Conservation (phyloP, 1,140 invertebrate genomes). For the Leptestheria dahalacensis region DNA sequence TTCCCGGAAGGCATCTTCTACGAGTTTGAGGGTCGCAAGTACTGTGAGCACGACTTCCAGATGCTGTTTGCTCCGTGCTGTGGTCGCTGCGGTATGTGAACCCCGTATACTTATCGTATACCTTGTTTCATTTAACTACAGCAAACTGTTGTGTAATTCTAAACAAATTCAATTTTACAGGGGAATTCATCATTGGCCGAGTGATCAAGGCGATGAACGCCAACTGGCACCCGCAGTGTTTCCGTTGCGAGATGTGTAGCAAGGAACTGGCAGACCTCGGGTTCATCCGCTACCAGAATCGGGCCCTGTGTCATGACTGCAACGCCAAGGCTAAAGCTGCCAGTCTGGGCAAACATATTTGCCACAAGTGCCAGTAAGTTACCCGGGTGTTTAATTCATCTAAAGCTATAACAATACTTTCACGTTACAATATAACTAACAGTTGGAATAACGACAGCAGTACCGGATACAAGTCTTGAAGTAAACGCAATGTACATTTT, state of each 20-base stretch:
- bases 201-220: constrained; percentile 99
- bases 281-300: constrained; percentile 84
- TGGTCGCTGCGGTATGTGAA: constrained; percentile 73
- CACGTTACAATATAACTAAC: too few relatives aligned
- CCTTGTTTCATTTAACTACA: constrained; percentile 10
- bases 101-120: constrained; percentile 13
- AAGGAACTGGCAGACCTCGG: constrained; percentile 87
- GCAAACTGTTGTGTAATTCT: too few relatives aligned
- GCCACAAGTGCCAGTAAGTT: constrained; percentile 94
- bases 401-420: constrained; percentile 21
- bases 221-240: constrained; percentile 96
- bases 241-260: constrained; percentile 85
- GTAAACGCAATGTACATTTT: background rate
- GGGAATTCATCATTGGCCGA: constrained; percentile 89
- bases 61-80: constrained; percentile 96
- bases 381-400: background rate
- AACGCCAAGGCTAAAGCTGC: constrained; percentile 90
- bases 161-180: too few relatives aligned
- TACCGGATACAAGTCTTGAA: too few relatives aligned
- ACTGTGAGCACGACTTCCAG: constrained; percentile 99
- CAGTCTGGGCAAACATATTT: constrained; percentile 91
- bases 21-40: constrained; percentile 97
- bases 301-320: constrained; percentile 92
- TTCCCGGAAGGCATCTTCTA: constrained; percentile 98
- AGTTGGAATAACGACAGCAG: too few relatives aligned